These are phyloP conservation scores for Ochotona princeps DNA, from an alignment of 2,113 vertebrate species.

Conservation along the genomic window DNA sequence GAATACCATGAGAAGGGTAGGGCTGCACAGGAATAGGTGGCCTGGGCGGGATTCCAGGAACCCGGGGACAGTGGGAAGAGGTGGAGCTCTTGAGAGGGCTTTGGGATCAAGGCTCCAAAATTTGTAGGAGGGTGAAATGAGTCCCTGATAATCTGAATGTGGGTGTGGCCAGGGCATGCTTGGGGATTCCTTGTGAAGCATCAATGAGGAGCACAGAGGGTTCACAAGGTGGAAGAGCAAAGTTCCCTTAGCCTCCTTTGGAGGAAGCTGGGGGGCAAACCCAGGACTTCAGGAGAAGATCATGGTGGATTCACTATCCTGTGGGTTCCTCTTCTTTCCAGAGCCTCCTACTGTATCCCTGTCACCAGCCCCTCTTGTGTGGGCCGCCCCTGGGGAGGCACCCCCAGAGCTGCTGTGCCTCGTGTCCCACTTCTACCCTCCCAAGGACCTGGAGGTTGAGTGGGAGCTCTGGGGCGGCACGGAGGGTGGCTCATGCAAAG, in stretches of 20 bases:
- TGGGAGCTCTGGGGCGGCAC: constrained; percentile 85
- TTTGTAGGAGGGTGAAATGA: not conserved
- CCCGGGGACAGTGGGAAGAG: not conserved
- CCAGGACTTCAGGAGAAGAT: not conserved
- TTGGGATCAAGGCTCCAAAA: not conserved
- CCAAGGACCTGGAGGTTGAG: constrained; percentile 83
- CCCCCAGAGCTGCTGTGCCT: constrained; percentile 86
- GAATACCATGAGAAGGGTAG: not conserved
- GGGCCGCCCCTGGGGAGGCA: constrained; percentile 81
- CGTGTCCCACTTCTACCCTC: constrained; percentile 88
- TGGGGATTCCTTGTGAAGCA: not conserved
- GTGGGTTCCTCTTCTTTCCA: not conserved
- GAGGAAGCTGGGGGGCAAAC: not conserved
- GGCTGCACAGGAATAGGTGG: not conserved
- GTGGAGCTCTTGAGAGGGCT: not conserved
- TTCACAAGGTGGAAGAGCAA: not conserved
- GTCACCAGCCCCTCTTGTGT: constrained; percentile 78
- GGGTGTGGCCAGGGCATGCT: not conserved
- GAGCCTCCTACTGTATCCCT: constrained; percentile 78
- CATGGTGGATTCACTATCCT: not conserved
- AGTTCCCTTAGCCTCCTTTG: not conserved
- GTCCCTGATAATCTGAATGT: not conserved
- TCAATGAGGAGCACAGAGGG: not conserved
- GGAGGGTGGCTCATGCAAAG: not conserved
- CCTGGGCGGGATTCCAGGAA: constrained; percentile 10